These are phyloP conservation scores for Gadus macrocephalus DNA, from an alignment of 2,113 vertebrate genomes.

Conservation along the genomic window DNA sequence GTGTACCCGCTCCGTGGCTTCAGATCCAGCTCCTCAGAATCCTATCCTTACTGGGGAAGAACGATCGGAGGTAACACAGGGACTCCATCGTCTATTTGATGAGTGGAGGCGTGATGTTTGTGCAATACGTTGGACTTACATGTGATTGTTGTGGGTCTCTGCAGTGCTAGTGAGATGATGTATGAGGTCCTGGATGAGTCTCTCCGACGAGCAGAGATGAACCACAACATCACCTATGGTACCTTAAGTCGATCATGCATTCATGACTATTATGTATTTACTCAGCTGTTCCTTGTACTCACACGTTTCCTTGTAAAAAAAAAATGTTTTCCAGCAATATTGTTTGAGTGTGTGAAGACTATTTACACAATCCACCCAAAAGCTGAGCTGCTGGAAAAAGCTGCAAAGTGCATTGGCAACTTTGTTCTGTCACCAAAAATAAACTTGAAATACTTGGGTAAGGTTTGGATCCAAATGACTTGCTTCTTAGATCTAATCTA, in stretches of 20 bases:
- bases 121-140: not conserved
- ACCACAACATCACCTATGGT: slow-evolving; percentile 98
- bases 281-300: not conserved
- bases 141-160: slow-evolving; percentile 22
- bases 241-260: slow-evolving; percentile 32
- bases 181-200: slow-evolving; percentile 96
- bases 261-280: not conserved
- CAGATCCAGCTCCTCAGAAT: slow-evolving; percentile 95
- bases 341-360: slow-evolving; percentile 94
- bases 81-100: not conserved
- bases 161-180: slow-evolving; percentile 89
- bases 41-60: slow-evolving; percentile 86
- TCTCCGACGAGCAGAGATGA: slow-evolving; percentile 94
- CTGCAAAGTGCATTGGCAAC: slow-evolving; percentile 93
- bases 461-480: slow-evolving; percentile 34
- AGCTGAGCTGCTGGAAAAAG: slow-evolving; percentile 89
- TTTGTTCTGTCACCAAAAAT: slow-evolving; percentile 96
- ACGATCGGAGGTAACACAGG: slow-evolving; percentile 81
- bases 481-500: not conserved
- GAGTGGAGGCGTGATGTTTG: too few relatives aligned
- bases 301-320: not conserved
- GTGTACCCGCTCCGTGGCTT: slow-evolving; percentile 92
- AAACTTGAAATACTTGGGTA: slow-evolving; percentile 97
- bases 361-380: slow-evolving; percentile 93
- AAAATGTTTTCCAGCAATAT: slow-evolving; percentile 79